These are phyloP conservation scores for Heliconius sara DNA, from an alignment of 2,888 invertebrate species.

Conservation along the genomic window DNA sequence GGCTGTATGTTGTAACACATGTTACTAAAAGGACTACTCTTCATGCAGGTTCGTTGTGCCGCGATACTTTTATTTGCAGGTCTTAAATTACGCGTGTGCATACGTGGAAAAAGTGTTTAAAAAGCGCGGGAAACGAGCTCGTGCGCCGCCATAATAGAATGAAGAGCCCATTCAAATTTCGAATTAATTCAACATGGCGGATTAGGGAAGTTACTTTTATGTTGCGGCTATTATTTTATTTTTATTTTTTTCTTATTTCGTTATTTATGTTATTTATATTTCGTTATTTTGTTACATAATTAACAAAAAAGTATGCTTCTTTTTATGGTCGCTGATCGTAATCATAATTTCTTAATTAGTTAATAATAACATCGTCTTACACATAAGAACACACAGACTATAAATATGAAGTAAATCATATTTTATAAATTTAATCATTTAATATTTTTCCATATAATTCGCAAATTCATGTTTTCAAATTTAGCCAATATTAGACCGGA, in stretches of 20 bases:
- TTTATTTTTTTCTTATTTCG: background rate
- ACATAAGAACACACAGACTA: no score
- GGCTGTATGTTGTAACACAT: conserved; percentile 27
- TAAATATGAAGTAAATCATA: no score
- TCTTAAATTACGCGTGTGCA: conserved; percentile 51
- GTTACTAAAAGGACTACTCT: conserved; percentile 36
- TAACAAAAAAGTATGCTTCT: no score
- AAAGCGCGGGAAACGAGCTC: conserved; percentile 60
- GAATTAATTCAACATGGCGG: conserved; percentile 50
- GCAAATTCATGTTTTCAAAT: no score
- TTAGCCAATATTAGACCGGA: background rate
- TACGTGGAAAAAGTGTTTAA: conserved; percentile 45
- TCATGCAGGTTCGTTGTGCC: conserved; percentile 41
- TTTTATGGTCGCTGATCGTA: no score
- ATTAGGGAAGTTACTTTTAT: conserved; percentile 28
- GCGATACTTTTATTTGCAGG: conserved; percentile 41
- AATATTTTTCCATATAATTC: no score
- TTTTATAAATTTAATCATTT: no score
- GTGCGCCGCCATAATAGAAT: conserved; percentile 56
- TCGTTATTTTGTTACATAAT: no score
- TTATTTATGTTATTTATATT: no score
- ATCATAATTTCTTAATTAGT: no score
- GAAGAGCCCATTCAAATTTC: conserved; percentile 56
- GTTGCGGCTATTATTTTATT: background rate
- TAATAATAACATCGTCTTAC: no score